Evolutionary conservation across 2,113 vertebrate species (phyloP).

Genomic region (Notiomystis cincta): DNA sequence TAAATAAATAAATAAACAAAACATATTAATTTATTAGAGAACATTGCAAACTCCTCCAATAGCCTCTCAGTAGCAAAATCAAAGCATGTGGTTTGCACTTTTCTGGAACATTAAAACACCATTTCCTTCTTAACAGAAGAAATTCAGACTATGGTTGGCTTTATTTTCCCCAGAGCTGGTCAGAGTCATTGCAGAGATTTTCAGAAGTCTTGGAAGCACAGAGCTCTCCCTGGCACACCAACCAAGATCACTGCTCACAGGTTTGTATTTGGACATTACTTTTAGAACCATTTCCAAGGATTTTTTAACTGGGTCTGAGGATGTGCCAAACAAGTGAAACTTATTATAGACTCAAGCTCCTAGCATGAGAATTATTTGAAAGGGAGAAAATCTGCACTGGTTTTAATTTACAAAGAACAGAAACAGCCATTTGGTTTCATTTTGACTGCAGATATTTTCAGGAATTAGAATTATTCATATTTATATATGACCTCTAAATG

Average conservation of each 20-base stretch:
- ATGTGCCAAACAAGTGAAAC: conserved; percentile 33
- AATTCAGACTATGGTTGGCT: background rate
- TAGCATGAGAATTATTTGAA: background rate
- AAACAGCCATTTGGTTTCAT: background rate
- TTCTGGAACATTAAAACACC: background rate
- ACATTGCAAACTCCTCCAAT: background rate
- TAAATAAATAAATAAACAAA: background rate
- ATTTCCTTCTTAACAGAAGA: conserved; percentile 8
- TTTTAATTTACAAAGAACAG: background rate
- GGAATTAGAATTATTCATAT: background rate
- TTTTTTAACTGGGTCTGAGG: background rate
- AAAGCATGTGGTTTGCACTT: background rate
- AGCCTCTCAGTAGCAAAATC: background rate
- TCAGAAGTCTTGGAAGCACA: background rate
- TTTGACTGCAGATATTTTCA: background rate
- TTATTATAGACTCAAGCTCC: background rate
- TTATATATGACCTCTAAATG: background rate
- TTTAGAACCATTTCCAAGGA: conserved; percentile 13
- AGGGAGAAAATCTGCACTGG: background rate
- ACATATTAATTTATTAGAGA: background rate
- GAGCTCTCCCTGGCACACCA: background rate
- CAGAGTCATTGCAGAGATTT: background rate
- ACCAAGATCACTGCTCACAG: background rate
- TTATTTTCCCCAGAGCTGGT: background rate
- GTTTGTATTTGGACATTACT: conserved; percentile 1